phyloP scores from a whole-genome alignment of 2,797 vertebrate genomes.

The Sylvia borin region DNA sequence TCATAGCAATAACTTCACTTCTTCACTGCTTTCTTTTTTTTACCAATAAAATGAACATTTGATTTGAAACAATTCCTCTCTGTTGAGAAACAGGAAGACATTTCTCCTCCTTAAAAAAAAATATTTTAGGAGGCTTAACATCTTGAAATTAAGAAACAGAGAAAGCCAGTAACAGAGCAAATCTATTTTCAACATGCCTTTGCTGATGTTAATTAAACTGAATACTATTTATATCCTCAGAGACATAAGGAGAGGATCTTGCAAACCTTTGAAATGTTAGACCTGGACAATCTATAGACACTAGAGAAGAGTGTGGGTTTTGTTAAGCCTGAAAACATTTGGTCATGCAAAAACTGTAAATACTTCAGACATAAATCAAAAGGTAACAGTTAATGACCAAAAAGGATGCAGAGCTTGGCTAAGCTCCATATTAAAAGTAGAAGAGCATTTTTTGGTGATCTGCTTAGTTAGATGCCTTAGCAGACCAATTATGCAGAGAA shows the following conservation, averaged over 20 bases:
- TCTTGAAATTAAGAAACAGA: background rate
- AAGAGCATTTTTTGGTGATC: background rate
- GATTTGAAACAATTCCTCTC: background rate
- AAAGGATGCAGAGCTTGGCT: background rate
- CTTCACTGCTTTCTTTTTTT: conserved; percentile 6
- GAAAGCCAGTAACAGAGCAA: background rate
- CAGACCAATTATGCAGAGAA: background rate
- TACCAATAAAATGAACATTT: background rate
- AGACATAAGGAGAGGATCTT: background rate
- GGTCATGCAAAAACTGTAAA: conserved; percentile 7
- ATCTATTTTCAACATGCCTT: background rate
- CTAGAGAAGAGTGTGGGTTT: background rate
- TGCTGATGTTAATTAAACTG: conserved; percentile 4
- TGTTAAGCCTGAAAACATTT: conserved; percentile 18
- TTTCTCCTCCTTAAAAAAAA: background rate
- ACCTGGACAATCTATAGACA: background rate
- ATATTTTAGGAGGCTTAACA: background rate
- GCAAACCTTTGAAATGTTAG: conserved; percentile 28
- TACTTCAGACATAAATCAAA: background rate
- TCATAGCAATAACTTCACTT: background rate
- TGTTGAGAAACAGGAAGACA: background rate
- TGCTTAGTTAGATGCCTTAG: background rate
- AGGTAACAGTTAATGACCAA: background rate
- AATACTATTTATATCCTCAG: background rate
- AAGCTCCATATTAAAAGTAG: background rate